Evolutionary conservation across 2,113 vertebrate species (phyloP).

Genomic region (Nesogale talazaci): DNA sequence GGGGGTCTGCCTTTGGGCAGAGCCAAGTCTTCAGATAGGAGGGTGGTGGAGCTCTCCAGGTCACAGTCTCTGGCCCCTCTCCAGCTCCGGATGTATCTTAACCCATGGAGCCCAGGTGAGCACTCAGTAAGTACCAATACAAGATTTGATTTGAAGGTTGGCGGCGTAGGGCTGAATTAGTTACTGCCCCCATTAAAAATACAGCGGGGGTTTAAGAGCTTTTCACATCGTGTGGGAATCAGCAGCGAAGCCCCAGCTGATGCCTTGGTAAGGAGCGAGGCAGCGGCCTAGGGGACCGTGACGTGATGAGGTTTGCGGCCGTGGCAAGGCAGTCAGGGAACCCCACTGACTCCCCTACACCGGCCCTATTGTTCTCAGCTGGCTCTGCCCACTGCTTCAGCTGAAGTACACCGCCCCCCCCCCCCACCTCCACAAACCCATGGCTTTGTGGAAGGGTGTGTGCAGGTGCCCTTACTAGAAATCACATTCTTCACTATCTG

Average conservation of each 20-base stretch:
- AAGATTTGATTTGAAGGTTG: constrained; percentile 81
- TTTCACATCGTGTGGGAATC: constrained; percentile 80
- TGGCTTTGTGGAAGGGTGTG: too few species aligned
- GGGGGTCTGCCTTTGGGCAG: background rate
- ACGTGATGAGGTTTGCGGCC: constrained; percentile 82
- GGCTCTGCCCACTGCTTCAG: background rate
- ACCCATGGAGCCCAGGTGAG: constrained; percentile 77
- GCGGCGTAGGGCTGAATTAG: constrained; percentile 80
- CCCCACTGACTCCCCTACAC: constrained; percentile 62
- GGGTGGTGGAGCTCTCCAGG: background rate
- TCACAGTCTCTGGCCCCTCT: background rate
- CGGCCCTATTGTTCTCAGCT: constrained; percentile 72
- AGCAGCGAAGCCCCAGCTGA: constrained; percentile 68
- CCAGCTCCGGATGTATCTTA: constrained; percentile 60
- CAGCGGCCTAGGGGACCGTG: constrained; percentile 73
- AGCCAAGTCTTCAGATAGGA: background rate
- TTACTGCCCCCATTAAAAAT: constrained; percentile 83
- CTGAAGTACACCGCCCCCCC: constrained; percentile 42
- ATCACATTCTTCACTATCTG: background rate
- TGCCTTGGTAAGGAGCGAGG: constrained; percentile 80
- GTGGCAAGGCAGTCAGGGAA: constrained; percentile 76
- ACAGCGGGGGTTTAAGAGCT: constrained; percentile 81
- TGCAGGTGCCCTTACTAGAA: background rate
- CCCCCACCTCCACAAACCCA: too few species aligned
- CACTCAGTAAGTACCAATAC: constrained; percentile 71